Evolutionary conservation across 2,888 invertebrate species (phyloP).

Genomic region (Sympetrum striolatum): DNA sequence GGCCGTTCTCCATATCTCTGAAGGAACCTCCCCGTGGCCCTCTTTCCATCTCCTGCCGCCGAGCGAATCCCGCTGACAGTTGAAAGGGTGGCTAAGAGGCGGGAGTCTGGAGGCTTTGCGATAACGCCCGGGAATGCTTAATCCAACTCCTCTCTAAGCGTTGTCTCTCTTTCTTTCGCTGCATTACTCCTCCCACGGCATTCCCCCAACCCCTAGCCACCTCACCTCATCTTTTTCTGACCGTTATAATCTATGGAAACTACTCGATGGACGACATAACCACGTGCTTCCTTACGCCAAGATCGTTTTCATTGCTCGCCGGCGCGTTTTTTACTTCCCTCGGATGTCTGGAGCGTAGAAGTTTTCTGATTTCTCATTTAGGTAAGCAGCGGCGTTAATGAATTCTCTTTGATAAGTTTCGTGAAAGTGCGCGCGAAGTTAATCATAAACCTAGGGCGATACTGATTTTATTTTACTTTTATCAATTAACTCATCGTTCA

Average conservation of each 20-base stretch:
- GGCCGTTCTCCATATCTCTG: not conserved
- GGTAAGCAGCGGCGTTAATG: too few relatives aligned
- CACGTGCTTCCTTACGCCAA: not conserved
- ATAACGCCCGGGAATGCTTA: constrained; percentile 19
- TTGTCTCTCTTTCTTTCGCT: not conserved
- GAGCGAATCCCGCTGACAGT: constrained; percentile 17
- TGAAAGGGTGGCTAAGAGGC: constrained; percentile 23
- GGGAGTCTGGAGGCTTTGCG: constrained; percentile 19
- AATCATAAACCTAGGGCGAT: too few relatives aligned
- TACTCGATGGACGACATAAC: constrained; percentile 21
- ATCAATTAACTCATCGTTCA: too few relatives aligned
- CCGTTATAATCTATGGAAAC: constrained; percentile 20
- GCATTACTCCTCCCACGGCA: not conserved
- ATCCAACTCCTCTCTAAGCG: not conserved
- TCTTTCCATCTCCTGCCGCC: not conserved
- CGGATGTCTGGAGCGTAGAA: not conserved
- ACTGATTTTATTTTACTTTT: too few relatives aligned
- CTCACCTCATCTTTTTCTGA: not conserved
- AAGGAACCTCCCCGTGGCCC: not conserved
- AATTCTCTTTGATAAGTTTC: too few relatives aligned
- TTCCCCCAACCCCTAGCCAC: not conserved
- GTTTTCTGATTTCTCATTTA: too few relatives aligned
- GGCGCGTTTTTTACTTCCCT: not conserved
- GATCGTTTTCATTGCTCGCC: not conserved
- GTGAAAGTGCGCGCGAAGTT: too few relatives aligned